A percentile compares a stretch with the other conserved stretches of the same genome.
phyloP scores from a whole-genome alignment of 2,113 vertebrate species.

The Dinomys branickii region DNA sequence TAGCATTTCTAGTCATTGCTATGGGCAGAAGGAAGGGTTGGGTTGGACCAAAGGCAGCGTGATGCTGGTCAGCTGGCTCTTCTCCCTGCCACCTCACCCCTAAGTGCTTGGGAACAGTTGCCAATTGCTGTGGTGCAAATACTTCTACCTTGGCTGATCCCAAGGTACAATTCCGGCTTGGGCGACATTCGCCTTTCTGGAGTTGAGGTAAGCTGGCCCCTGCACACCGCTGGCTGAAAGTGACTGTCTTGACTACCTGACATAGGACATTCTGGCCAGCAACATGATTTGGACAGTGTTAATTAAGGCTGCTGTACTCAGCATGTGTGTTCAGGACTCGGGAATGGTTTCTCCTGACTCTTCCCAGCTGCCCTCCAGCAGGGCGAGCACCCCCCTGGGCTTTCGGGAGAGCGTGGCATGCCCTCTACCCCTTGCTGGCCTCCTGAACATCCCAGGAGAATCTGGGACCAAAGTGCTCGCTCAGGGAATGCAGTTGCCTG shows the following conservation, averaged over 20 bases:
- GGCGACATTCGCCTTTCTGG: not conserved
- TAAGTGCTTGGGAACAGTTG: not conserved
- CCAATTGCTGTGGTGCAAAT: slow-evolving; percentile 13
- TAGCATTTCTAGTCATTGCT: not conserved
- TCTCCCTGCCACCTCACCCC: accelerated
- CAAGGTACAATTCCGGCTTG: not conserved
- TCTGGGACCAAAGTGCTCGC: not conserved
- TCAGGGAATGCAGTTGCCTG: not conserved
- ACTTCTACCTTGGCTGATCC: not conserved
- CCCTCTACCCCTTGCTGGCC: not conserved
- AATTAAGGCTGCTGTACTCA: not conserved
- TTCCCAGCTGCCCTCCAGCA: not conserved
- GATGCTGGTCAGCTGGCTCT: not conserved
- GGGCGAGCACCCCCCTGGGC: not conserved
- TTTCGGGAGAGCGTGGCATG: not conserved
- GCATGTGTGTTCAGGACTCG: not conserved
- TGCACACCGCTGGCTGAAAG: not conserved
- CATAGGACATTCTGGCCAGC: not conserved
- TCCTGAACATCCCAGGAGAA: not conserved
- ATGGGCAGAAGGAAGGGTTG: not conserved
- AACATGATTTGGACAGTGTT: not conserved
- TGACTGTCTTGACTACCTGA: not conserved
- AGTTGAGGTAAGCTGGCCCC: not conserved
- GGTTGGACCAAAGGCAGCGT: not conserved
- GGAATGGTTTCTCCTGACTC: not conserved